Percentiles rank a stretch among this genome's conserved stretches.
Evolutionary conservation across 2,113 vertebrate genomes (phyloP).

Genomic region (Megaceryle torquata): DNA sequence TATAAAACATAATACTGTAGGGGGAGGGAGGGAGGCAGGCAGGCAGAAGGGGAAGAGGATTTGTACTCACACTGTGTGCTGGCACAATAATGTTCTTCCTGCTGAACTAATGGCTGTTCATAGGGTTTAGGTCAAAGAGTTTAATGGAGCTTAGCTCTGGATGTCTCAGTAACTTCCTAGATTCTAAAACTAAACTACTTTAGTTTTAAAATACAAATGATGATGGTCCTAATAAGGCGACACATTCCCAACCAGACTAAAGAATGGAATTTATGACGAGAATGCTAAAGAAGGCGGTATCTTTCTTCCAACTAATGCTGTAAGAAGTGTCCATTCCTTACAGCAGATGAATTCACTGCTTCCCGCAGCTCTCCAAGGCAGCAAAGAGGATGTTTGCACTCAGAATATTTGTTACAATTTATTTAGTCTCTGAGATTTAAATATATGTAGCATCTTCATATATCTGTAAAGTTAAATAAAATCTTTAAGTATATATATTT

Average conservation of each 20-base stretch:
- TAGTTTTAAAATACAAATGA: slow-evolving; percentile 57
- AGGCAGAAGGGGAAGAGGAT: slow-evolving; percentile 34
- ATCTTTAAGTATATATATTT: not conserved
- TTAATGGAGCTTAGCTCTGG: slow-evolving; percentile 66
- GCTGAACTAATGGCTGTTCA: slow-evolving; percentile 58
- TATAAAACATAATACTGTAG: slow-evolving; percentile 34
- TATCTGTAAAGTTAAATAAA: not conserved
- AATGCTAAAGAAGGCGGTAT: not conserved
- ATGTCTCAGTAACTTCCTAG: slow-evolving; percentile 58
- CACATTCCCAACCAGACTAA: not conserved
- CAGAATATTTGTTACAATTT: not conserved
- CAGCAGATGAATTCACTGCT: not conserved
- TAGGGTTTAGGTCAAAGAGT: slow-evolving; percentile 61
- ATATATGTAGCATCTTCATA: not conserved
- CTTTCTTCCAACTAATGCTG: not conserved
- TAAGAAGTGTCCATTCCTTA: not conserved
- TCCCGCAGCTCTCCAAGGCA: not conserved
- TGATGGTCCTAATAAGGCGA: slow-evolving; percentile 23
- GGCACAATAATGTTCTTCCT: slow-evolving; percentile 57
- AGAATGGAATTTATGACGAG: not conserved
- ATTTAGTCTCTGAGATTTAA: not conserved
- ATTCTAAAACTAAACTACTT: slow-evolving; percentile 49
- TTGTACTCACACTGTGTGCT: slow-evolving; percentile 55
- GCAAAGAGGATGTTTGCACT: not conserved
- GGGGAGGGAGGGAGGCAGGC: not conserved